Evolutionary conservation across 2,888 invertebrate species (phyloP).

Genomic region (Lasius platythorax): DNA sequence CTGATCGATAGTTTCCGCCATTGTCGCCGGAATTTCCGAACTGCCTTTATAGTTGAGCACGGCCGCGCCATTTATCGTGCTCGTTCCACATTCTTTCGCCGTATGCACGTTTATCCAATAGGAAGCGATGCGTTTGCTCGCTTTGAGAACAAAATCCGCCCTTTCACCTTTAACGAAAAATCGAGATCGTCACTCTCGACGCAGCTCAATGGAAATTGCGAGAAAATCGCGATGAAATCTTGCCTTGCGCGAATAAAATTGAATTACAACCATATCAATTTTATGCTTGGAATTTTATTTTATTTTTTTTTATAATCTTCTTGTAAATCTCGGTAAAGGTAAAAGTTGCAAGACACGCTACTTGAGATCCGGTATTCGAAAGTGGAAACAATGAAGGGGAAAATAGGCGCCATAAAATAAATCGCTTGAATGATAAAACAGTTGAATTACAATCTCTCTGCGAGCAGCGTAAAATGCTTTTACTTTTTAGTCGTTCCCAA

Average conservation of each 20-base stretch:
- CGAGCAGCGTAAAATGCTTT: background rate
- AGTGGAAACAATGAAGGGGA: background rate
- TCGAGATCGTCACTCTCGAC: conserved; percentile 2
- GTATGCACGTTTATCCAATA: conserved; percentile 89
- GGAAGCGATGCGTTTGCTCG: conserved; percentile 87
- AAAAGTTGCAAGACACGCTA: background rate
- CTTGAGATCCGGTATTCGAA: background rate
- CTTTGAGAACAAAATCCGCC: conserved; percentile 91
- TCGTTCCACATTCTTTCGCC: conserved; percentile 86
- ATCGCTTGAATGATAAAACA: background rate
- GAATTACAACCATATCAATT: background rate
- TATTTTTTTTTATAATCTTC: background rate
- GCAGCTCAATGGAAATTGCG: background rate
- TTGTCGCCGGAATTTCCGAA: conserved; percentile 43
- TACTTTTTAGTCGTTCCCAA: background rate
- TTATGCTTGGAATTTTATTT: conserved; percentile 76
- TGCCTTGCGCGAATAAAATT: background rate
- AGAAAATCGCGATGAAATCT: background rate
- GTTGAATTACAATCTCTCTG: background rate
- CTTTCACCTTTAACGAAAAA: conserved; percentile 88
- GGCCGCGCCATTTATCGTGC: conserved; percentile 87
- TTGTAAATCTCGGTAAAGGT: background rate
- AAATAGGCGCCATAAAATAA: background rate
- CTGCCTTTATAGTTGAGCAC: conserved; percentile 86
- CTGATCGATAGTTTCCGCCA: conserved; percentile 56